These are phyloP conservation scores for Haliclona indistincta DNA, from an alignment of 37 sponge, comb jelly and placozoan species.

Conservation along the genomic window DNA sequence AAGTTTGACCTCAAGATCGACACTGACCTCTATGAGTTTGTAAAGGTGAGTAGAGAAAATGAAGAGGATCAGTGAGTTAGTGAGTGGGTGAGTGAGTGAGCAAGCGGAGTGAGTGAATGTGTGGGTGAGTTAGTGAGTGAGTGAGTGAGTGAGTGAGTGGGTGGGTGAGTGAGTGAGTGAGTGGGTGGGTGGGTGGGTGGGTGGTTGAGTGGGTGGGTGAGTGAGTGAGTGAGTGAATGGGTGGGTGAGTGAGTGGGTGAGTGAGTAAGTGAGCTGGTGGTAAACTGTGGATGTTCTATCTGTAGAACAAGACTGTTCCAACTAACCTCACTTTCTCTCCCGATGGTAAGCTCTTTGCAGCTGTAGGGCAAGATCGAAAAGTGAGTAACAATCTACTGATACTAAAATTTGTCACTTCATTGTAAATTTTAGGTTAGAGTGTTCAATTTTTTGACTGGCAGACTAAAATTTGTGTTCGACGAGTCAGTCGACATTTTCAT, in stretches of 20 bases:
- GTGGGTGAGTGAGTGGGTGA: too few species aligned
- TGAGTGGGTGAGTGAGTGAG: too few species aligned
- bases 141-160: too few species aligned
- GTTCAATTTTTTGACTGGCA: constrained; percentile 86
- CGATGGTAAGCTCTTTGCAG: constrained; percentile 83
- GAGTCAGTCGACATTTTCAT: constrained; percentile 73
- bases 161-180: too few species aligned
- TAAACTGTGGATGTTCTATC: too few species aligned
- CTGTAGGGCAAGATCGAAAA: constrained; percentile 84
- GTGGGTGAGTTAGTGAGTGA: too few species aligned
- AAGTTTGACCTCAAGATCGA: constrained; percentile 90
- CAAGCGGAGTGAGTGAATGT: too few species aligned
- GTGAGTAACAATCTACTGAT: constrained; percentile 11
- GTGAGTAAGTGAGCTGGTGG: too few species aligned
- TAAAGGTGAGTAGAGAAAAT: constrained; percentile 36
- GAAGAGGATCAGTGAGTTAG: too few species aligned
- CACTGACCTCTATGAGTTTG: constrained; percentile 96
- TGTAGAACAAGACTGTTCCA: constrained; percentile 69
- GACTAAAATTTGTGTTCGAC: constrained; percentile 81
- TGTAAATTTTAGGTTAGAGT: constrained; percentile 64
- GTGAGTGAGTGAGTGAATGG: too few species aligned
- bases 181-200: too few species aligned
- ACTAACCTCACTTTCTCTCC: constrained; percentile 72
- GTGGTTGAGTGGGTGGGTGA: too few species aligned
- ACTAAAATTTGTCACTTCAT: neutral